These are phyloP conservation scores for Nothura maculosa DNA, from an alignment of 2,797 vertebrate genomes.

Conservation along the genomic window DNA sequence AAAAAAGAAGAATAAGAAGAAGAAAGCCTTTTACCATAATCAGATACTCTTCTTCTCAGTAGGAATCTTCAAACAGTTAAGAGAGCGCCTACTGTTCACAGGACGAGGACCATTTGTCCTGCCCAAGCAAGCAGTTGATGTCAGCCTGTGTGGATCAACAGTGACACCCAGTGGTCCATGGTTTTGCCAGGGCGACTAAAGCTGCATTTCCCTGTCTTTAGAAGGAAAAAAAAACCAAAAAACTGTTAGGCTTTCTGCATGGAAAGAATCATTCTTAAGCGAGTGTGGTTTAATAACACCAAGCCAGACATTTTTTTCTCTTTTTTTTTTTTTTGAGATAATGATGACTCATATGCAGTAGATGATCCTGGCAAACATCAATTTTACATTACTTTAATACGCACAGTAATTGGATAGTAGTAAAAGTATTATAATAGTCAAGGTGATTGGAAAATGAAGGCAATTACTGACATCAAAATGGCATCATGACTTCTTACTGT, in stretches of 20 bases:
- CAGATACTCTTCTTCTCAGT: slow-evolving; percentile 70
- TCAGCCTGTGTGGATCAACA: slow-evolving; percentile 59
- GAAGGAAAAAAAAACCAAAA: no score
- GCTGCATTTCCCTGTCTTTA: background rate
- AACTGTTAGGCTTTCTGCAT: background rate
- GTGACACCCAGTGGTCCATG: slow-evolving; percentile 75
- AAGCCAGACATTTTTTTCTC: background rate
- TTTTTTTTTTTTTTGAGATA: background rate
- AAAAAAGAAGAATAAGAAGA: background rate
- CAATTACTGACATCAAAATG: background rate
- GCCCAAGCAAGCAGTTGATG: slow-evolving; percentile 28
- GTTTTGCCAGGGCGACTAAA: background rate
- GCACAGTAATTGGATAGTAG: background rate
- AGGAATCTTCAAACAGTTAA: slow-evolving; percentile 76
- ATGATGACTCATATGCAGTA: background rate
- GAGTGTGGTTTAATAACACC: background rate
- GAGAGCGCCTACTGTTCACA: slow-evolving; percentile 48
- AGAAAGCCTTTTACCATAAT: slow-evolving; percentile 61
- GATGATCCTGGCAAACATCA: background rate
- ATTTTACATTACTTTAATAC: background rate
- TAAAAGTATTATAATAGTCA: background rate
- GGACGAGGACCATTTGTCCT: slow-evolving; percentile 39
- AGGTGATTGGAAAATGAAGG: background rate
- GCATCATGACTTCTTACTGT: background rate
- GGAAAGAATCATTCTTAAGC: background rate